Percentiles rank a stretch among this genome's conserved stretches.
Conservation (phyloP, 2,113 vertebrate genomes). For the Brachionichthys hirsutus region DNA sequence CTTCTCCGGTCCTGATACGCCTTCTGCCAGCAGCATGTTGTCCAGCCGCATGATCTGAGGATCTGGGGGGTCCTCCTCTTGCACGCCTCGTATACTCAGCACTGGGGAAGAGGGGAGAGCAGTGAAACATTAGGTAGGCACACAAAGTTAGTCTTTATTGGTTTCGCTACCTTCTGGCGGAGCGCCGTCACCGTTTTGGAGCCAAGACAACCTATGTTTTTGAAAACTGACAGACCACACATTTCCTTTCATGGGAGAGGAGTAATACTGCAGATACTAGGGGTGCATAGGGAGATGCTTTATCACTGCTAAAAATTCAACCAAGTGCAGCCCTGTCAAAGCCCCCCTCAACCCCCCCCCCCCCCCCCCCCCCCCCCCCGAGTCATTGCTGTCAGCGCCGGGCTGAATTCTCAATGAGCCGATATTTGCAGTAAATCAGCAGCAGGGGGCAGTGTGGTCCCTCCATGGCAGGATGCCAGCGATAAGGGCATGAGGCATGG, state of each 20-base stretch:
- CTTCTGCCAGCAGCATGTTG: conserved; percentile 90
- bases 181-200: neutral
- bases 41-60: conserved; percentile 88
- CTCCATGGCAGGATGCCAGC: conserved; percentile 62
- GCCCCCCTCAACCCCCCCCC: conserved; percentile 49
- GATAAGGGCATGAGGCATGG: conserved; percentile 74
- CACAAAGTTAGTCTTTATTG: neutral
- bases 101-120: conserved; percentile 61
- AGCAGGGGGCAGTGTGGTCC: conserved; percentile 76
- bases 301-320: conserved; percentile 49
- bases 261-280: conserved; percentile 6
- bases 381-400: conserved; percentile 35
- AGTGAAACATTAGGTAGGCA: neutral
- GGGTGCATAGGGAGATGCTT: conserved; percentile 30
- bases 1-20: conserved; percentile 87
- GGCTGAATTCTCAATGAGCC: conserved; percentile 48
- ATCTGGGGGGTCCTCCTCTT: conserved; percentile 86
- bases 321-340: conserved; percentile 54
- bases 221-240: conserved; percentile 19
- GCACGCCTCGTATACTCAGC: conserved; percentile 84
- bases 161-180: neutral
- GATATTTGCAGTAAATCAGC: conserved; percentile 41
- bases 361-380: conserved; percentile 52
- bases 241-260: neutral
- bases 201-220: conserved; percentile 15